Percentiles rank a stretch among this genome's conserved stretches.
Conservation (phyloP, 1,140 invertebrate species). For the Neuroterus valhalla region DNA sequence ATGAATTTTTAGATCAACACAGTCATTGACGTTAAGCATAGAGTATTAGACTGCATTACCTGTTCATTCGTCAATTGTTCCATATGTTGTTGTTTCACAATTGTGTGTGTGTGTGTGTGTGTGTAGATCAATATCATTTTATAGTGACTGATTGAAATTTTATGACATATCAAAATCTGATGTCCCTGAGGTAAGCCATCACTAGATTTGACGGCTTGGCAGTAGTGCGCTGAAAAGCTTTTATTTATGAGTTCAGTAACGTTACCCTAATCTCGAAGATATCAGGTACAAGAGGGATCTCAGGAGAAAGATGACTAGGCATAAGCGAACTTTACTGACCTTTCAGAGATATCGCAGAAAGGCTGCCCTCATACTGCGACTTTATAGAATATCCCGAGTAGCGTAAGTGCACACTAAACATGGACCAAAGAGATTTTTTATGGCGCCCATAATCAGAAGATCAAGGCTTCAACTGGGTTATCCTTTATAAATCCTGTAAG, state of each 20-base stretch:
- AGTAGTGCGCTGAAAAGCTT: conserved; percentile 21
- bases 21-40: too few species aligned
- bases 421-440: conserved; percentile 29
- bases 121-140: neutral
- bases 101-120: too few species aligned
- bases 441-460: conserved; percentile 9
- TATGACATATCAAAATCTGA: conserved; percentile 10
- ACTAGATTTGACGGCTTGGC: neutral
- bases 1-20: too few species aligned
- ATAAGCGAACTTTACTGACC: conserved; percentile 28
- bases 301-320: conserved; percentile 20
- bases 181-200: neutral
- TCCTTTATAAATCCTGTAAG: conserved; percentile 1
- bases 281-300: conserved; percentile 27
- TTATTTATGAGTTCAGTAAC: conserved; percentile 21
- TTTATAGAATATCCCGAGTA: conserved; percentile 19
- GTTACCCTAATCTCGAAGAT: conserved; percentile 25
- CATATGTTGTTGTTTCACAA: too few species aligned
- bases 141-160: conserved; percentile 8
- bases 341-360: conserved; percentile 22
- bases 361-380: conserved; percentile 10
- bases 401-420: conserved; percentile 17
- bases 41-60: too few species aligned
- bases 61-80: too few species aligned
- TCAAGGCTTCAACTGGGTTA: neutral